Evolutionary conservation across 2,888 invertebrate species (phyloP).

Genomic region (Eupithecia subfuscata): DNA sequence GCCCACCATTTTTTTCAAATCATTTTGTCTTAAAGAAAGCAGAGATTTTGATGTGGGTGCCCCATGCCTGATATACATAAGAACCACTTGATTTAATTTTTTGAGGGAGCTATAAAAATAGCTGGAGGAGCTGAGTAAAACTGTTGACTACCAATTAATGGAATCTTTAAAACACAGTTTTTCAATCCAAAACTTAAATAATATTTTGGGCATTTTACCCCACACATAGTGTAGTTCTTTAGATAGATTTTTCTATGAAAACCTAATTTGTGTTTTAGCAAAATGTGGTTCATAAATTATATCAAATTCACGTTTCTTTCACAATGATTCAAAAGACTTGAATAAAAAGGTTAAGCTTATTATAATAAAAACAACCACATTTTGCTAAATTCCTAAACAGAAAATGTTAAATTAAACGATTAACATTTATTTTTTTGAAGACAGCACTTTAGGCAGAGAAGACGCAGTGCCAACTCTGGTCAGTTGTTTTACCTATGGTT

Average conservation of each 20-base stretch:
- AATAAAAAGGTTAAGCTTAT: too few relatives aligned
- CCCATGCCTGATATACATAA: not conserved
- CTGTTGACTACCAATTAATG: not conserved
- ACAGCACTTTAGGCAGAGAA: constrained; percentile 62
- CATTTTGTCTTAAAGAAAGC: not conserved
- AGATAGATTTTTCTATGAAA: not conserved
- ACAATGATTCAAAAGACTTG: not conserved
- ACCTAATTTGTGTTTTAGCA: not conserved
- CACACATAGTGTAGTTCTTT: not conserved
- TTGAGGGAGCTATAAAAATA: not conserved
- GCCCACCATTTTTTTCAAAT: too few relatives aligned
- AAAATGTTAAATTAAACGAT: constrained; percentile 36
- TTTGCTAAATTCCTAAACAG: constrained; percentile 22
- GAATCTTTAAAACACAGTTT: not conserved
- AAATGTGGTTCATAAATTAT: constrained; percentile 4
- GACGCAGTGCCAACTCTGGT: constrained; percentile 53
- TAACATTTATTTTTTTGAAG: constrained; percentile 61
- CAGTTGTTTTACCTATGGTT: constrained; percentile 50
- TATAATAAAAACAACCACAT: not conserved
- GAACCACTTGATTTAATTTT: not conserved
- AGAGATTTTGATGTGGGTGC: not conserved
- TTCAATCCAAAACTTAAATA: not conserved
- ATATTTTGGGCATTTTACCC: constrained; percentile 12
- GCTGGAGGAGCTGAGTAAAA: not conserved
- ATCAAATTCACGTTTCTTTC: not conserved